Evolutionary conservation across 2,888 invertebrate genomes (phyloP), one percentile per base, ranked within the genome.

Genomic region (Noctuana brunneofusca): DNA sequence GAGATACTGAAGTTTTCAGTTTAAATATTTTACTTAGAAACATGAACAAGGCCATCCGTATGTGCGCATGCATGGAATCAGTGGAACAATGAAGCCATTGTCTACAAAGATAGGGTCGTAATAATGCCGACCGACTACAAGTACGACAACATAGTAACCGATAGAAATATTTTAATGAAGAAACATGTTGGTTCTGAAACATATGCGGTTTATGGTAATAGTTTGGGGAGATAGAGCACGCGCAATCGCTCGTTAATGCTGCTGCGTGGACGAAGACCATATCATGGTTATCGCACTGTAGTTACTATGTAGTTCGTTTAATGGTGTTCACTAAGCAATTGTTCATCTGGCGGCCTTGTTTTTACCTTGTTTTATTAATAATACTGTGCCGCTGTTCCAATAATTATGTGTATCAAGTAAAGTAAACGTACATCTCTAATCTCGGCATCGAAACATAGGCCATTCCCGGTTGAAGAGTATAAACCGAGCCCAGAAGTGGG

Each of bases 221-320:
- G 78, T 68, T 68, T 71, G 69, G 66, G 75, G 72, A 75, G 87
- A 88, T 87, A 87, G 78, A 84, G 83, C 87, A 88, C 87, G 87
- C 83, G 83, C 79, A 76, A 76, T 74, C 74, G 75, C 75, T 81
- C 78, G 72, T 84, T 78, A 48, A 3, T 22, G 38, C 35, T 55
- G 59, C 35, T 16, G 16, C 32, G 32, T n/a, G 8, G 49, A 12
- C 18, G 35, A 8, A 14, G 24, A 35, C 60, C 6, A 2, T 43
- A 32, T 62, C 38, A 32, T 50, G 55, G 27, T 56, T 48, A 46
- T 56, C 35, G 18, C 12, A 27, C 11, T 27, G 24, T 11, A 14
- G 49, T 27, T 27, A 14, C 18, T 12, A 49, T 24, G 49, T 48
- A 48, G 22, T 22, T 48, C 22, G 11, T 46, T 20, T 48, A 20